Evolutionary conservation across 2,797 vertebrate species (phyloP).

Genomic region (Denticeps clupeoides): DNA sequence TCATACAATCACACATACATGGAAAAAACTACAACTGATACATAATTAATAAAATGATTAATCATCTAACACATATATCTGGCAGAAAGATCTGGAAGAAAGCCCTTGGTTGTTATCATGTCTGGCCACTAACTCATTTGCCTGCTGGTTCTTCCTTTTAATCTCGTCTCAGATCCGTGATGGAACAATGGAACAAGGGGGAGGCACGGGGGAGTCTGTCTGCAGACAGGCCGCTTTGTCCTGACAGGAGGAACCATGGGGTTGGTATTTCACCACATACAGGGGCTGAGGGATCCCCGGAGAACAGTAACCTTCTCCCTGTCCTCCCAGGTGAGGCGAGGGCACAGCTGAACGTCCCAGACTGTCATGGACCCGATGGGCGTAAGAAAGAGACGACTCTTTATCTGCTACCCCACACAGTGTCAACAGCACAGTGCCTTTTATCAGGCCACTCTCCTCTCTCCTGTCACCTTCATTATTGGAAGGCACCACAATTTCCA

Average conservation of each 20-base stretch:
- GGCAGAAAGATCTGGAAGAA: no score
- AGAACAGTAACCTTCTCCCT: background rate
- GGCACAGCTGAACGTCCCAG: no score
- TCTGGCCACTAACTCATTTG: background rate
- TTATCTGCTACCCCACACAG: background rate
- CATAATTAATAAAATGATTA: no score
- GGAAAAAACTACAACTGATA: no score
- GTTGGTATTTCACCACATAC: background rate
- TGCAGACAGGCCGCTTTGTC: background rate
- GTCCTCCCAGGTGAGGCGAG: background rate
- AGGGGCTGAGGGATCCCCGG: background rate
- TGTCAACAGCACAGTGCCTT: background rate
- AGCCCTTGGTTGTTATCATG: no score
- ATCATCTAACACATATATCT: no score
- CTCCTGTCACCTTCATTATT: background rate
- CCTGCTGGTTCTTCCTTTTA: background rate
- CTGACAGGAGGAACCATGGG: background rate
- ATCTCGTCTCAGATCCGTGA: no score
- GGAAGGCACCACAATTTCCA: background rate
- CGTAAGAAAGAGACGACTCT: background rate
- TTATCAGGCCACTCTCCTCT: no score
- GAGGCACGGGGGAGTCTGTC: no score
- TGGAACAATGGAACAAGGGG: no score
- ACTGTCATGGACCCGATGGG: constrained; percentile 5
- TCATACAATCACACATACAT: no score